phyloP scores from a whole-genome alignment of 2,113 vertebrate species.

The Macquaria ambigua region DNA sequence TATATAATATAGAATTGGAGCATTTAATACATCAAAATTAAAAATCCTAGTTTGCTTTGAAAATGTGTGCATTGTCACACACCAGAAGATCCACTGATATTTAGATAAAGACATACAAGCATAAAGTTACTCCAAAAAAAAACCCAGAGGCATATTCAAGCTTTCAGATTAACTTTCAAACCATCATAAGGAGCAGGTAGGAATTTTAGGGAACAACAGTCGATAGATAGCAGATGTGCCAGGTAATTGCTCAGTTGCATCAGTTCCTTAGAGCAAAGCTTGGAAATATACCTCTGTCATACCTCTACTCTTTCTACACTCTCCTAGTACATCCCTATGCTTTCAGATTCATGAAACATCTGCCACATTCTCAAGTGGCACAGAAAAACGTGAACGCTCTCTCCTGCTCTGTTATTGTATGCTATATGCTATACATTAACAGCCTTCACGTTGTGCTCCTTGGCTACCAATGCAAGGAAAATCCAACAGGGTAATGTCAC shows the following conservation, averaged over 20 bases:
- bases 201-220: not conserved
- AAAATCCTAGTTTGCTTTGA: too few relatives aligned
- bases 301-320: not conserved
- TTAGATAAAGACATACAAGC: too few relatives aligned
- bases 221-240: not conserved
- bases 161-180: not conserved
- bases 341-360: conserved; percentile 15
- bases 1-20: too few relatives aligned
- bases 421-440: conserved; percentile 15
- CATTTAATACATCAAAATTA: too few relatives aligned
- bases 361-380: not conserved
- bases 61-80: too few relatives aligned
- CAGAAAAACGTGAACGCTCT: not conserved
- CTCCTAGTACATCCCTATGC: not conserved
- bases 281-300: not conserved
- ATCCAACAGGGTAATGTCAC: conserved; percentile 55
- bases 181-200: not conserved
- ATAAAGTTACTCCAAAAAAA: not conserved
- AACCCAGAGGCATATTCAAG: not conserved
- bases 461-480: conserved; percentile 47
- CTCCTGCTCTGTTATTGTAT: not conserved
- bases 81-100: too few relatives aligned
- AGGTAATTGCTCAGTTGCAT: conserved; percentile 5
- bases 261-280: not conserved
- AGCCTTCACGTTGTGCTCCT: conserved; percentile 36